Conservation (phyloP, 1,140 invertebrate genomes). For the Reticulitermes speratus region DNA sequence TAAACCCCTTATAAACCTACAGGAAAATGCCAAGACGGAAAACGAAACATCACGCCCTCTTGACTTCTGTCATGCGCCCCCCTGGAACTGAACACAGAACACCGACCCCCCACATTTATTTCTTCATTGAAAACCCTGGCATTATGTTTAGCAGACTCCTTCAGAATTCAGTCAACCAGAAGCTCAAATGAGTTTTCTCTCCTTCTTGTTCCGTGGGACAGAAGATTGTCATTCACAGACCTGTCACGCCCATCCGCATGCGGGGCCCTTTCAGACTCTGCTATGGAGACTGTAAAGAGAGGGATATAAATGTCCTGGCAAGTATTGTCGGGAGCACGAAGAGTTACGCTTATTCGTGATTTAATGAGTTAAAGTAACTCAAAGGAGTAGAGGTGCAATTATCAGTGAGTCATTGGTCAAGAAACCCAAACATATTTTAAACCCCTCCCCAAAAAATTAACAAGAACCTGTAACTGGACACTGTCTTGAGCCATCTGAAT, state of each 20-base stretch:
- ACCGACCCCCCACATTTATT: not conserved
- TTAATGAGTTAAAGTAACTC: not conserved
- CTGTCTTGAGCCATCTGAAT: too few relatives aligned
- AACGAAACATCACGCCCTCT: conserved; percentile 8
- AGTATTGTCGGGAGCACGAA: not conserved
- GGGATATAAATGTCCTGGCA: not conserved
- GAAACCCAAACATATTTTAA: too few relatives aligned
- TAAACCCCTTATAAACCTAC: not conserved
- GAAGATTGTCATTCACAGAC: not conserved
- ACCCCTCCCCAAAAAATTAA: too few relatives aligned
- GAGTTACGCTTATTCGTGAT: not conserved
- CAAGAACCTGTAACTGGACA: too few relatives aligned
- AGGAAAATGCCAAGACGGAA: not conserved
- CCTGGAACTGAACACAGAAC: not conserved
- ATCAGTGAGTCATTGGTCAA: too few relatives aligned
- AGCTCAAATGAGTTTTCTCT: not conserved
- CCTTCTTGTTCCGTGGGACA: not conserved
- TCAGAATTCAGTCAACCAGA: conserved; percentile 1
- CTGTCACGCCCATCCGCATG: not conserved
- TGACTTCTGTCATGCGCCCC: not conserved
- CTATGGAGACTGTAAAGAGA: not conserved
- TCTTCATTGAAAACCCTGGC: not conserved
- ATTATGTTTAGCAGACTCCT: not conserved
- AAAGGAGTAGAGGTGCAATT: too few relatives aligned
- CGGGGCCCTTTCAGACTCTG: not conserved